These are phyloP conservation scores for Colossoma macropomum DNA, from an alignment of 2,113 vertebrate genomes.

Conservation along the genomic window DNA sequence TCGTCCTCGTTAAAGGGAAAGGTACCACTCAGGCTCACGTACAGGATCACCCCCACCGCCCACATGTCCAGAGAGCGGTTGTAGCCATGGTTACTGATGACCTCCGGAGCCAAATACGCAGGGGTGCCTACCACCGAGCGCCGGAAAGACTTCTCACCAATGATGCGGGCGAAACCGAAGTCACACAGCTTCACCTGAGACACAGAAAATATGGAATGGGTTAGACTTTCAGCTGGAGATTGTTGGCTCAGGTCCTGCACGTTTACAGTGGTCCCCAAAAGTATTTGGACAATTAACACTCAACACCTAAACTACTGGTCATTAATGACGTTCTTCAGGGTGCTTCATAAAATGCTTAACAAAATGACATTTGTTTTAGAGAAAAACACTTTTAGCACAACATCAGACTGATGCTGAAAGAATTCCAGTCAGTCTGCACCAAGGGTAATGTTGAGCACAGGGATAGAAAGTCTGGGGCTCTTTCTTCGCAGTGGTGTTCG, in stretches of 20 bases:
- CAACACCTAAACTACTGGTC: no score
- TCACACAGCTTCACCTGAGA: slow-evolving; percentile 81
- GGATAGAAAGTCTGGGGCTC: no score
- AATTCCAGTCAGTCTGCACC: no score
- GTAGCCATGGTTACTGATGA: slow-evolving; percentile 75
- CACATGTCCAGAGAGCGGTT: slow-evolving; percentile 83
- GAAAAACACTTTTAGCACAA: no score
- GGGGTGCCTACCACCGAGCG: slow-evolving; percentile 79
- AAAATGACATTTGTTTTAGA: no score
- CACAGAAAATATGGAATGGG: neutral
- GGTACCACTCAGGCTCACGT: slow-evolving; percentile 80
- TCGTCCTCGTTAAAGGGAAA: slow-evolving; percentile 83
- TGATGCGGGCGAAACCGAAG: slow-evolving; percentile 81
- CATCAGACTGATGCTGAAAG: no score
- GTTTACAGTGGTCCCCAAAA: no score
- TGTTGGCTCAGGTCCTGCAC: neutral
- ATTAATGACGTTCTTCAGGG: no score
- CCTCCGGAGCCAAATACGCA: slow-evolving; percentile 79
- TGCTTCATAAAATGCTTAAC: no score
- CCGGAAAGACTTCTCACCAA: slow-evolving; percentile 81
- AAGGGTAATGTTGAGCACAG: no score
- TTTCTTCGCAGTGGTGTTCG: no score
- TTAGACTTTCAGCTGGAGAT: neutral
- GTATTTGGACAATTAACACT: no score
- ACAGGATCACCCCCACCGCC: slow-evolving; percentile 77